phyloP scores from a whole-genome alignment of 2,113 vertebrate genomes.

The Noturus placidus region DNA sequence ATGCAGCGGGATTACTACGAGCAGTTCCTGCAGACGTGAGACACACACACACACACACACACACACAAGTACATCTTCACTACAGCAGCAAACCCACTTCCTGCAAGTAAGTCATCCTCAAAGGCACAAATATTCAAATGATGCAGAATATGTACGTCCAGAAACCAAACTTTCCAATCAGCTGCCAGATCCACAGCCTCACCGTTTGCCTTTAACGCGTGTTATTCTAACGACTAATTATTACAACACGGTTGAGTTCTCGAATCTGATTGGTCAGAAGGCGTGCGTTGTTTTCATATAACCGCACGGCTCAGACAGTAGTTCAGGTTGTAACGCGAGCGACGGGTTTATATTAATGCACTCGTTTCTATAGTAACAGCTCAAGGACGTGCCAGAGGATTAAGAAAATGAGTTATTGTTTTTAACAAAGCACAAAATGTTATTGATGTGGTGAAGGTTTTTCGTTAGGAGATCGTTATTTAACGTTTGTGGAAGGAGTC shows the following conservation, averaged over 20 bases:
- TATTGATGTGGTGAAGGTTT: background rate
- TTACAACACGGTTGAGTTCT: background rate
- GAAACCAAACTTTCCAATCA: background rate
- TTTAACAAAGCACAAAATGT: background rate
- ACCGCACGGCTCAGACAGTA: no score
- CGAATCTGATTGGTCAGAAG: background rate
- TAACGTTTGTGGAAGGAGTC: no score
- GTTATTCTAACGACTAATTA: background rate
- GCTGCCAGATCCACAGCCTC: background rate
- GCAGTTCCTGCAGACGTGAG: conserved; percentile 89
- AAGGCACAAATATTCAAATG: background rate
- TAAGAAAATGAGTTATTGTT: background rate
- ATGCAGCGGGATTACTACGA: conserved; percentile 89
- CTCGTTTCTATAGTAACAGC: background rate
- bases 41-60: background rate
- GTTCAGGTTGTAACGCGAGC: no score
- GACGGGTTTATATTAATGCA: no score
- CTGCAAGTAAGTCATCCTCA: background rate
- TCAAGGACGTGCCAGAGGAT: background rate
- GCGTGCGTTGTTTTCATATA: background rate
- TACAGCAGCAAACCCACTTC: background rate
- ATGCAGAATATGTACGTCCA: background rate
- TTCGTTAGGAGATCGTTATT: no score
- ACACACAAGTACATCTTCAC: background rate
- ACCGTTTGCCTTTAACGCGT: background rate